Evolutionary conservation across 1,140 invertebrate species (phyloP).

Genomic region (Philotrypesis tridentata): DNA sequence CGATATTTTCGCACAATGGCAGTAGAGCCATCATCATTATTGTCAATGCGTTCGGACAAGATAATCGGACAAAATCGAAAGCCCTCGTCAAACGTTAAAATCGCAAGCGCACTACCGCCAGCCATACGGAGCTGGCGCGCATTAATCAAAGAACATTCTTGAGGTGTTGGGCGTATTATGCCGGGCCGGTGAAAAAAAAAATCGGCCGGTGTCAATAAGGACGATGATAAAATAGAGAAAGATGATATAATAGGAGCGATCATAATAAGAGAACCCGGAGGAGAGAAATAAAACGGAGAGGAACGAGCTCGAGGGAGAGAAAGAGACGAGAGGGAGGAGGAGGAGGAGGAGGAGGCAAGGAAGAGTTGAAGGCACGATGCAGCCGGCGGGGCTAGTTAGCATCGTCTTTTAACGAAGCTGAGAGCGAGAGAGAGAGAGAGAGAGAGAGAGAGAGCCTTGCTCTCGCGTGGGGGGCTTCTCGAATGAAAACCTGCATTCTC

Average conservation of each 20-base stretch:
- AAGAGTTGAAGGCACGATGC: conserved; percentile 23
- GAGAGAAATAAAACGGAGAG: conserved; percentile 1
- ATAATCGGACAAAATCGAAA: conserved; percentile 10
- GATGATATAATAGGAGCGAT: conserved; percentile 24
- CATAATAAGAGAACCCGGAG: not conserved
- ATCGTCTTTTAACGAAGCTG: conserved; percentile 60
- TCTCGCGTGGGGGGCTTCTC: conserved; percentile 50
- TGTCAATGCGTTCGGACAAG: conserved; percentile 44
- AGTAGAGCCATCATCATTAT: not conserved
- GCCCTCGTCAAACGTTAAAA: not conserved
- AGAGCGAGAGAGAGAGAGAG: too few species aligned
- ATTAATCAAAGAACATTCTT: conserved; percentile 15
- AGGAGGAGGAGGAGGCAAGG: conserved; percentile 20
- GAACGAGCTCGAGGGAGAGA: not conserved
- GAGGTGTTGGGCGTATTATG: not conserved
- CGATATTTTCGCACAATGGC: not conserved
- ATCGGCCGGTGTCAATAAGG: conserved; percentile 10
- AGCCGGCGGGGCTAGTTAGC: conserved; percentile 66
- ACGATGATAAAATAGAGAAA: conserved; percentile 32
- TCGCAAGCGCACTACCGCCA: too few species aligned
- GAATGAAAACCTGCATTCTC: conserved; percentile 40
- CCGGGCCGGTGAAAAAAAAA: conserved; percentile 16
- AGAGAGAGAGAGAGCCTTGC: too few species aligned
- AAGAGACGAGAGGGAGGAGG: not conserved
- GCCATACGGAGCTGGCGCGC: not conserved